Evolutionary conservation across 2,888 invertebrate species (phyloP), one percentile per base, ranked within the genome.

Genomic region (Bugulina stolonifera): DNA sequence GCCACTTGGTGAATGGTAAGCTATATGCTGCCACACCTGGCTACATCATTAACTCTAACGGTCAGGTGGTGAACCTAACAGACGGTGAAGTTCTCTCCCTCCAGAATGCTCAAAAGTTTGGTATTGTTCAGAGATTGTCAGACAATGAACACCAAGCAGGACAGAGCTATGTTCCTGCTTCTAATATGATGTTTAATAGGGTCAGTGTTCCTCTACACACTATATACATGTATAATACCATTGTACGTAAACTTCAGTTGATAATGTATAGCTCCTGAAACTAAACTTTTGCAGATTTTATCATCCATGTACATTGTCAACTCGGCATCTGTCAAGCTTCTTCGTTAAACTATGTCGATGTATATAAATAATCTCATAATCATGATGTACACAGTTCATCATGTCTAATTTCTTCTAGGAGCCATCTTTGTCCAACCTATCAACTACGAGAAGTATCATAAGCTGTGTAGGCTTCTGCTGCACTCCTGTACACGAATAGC

Each of bases 21-120:
- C 64, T 64, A 18, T 78, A 77, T 76, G 76, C 74, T 52, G 79
- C 75, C 74, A 80, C 74, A 73, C 82, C 75, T 29, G 80, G 79
- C 32, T 79, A 77, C 72, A 75, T 73, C 54, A 78, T 80, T 27
- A 77, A 79, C 72, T 78, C 79, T 3, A 90, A 89, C n/a, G 92
- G 92, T 54, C 86, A 89, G 69, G 94, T 95, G 83, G 87, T 93
- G 80, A 92, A 93, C 93, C 93, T 1, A 89, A 90, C 80, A 89
- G 77, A 90, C 23, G 93, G 93, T 0, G 89, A 90, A 74, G 89
- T 90, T 79, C 86, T 93, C 69, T 90, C 90, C 23, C 86, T 95
- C 55, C 87, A 89, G 22, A 27, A 64, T 2, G 64, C 64, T 64
- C 25, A 32, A n/a, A 27, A 27, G 14, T 32, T 64, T 27, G 64